Percentiles rank a stretch among this genome's conserved stretches.
Evolutionary conservation across 2,888 invertebrate genomes (phyloP).

Genomic region (Ectemnius lituratus): DNA sequence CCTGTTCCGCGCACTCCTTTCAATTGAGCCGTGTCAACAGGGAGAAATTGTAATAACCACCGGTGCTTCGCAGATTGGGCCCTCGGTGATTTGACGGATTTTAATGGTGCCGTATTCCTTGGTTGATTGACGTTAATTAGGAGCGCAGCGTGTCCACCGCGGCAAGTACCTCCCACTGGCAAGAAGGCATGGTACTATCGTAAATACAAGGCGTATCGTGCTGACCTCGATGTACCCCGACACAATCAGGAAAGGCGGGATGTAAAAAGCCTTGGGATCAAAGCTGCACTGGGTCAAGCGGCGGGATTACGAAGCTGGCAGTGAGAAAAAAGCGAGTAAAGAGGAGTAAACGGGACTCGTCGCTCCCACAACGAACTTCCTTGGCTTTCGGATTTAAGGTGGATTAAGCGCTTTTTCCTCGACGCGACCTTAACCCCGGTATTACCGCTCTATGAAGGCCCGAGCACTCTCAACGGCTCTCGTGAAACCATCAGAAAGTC

Average conservation of each 20-base stretch:
- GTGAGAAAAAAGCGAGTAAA: conserved; percentile 16
- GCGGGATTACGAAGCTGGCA: conserved; percentile 16
- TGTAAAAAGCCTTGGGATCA: conserved; percentile 17
- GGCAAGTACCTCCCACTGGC: background rate
- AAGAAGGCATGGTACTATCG: conserved; percentile 8
- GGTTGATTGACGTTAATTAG: conserved; percentile 12
- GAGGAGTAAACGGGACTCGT: conserved; percentile 17
- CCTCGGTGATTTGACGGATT: conserved; percentile 5
- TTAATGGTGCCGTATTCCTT: background rate
- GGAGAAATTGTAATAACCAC: background rate
- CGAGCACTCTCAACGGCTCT: conserved; percentile 4
- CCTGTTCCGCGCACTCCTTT: no score
- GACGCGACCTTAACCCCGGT: conserved; percentile 14
- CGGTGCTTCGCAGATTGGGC: background rate
- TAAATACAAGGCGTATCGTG: conserved; percentile 12
- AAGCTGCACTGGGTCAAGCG: conserved; percentile 35
- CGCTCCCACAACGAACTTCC: background rate
- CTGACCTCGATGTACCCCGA: conserved; percentile 20
- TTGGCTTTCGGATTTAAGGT: conserved; percentile 8
- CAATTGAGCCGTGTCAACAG: background rate
- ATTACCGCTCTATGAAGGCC: conserved; percentile 11
- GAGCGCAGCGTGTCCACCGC: background rate
- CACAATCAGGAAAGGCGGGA: background rate
- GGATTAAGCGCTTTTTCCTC: conserved; percentile 22
- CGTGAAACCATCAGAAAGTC: conserved; percentile 14